Base-by-base conservation (phyloP, 1,140 invertebrate genomes). In the Macrostomum lignano region DNA sequence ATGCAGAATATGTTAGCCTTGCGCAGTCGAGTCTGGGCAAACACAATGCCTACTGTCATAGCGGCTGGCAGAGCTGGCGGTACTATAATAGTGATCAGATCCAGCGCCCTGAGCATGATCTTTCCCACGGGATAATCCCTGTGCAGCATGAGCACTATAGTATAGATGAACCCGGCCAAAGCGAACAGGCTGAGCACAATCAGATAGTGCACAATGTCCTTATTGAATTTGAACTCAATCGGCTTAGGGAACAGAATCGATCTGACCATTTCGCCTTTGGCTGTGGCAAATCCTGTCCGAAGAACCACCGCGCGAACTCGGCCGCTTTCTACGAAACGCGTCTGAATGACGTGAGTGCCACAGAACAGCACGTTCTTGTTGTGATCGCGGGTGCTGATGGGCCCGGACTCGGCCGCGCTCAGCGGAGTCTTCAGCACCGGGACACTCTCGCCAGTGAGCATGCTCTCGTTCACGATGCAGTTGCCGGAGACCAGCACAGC, bases 311-410 rank as follows among this genome's bases (percentile, higher is more conserved):
- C 76, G 25, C 69, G 54, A 14, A 67, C 61, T 31, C 51, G 51
- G 33, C 56, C 47, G 43, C 68, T 70, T 31, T 70, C 72, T 50
- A 74, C 79, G 50, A 75, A 84, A 41, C 84, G 64, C 0, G 82
- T 91, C 57, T 96, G 88, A 39, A 96, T 74, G 7, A 96, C 69
- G 45, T 72, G 67, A 0, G 88, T 98, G 0, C 88, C 88, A 53
- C 76, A 82, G 49, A 76, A 96, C 2, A 96, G 57, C 0, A 76
- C 75, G 46, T 88, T 76, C 20, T 72, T 67, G 0, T 69, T 67
- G 50, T 93, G 78, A 40, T 82, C 74, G 38, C 62, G 55, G 19
- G 54, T 45, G 23, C 50, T 45, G 41, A 44, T 63, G 0, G 38
- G 25, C 48, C 50, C 38, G 43, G 9, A 9, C 9, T 24, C 19